A percentile compares a stretch with the other conserved stretches of the same genome.
Conservation (phyloP, 2,113 vertebrate genomes). For the Ifrita kowaldi region DNA sequence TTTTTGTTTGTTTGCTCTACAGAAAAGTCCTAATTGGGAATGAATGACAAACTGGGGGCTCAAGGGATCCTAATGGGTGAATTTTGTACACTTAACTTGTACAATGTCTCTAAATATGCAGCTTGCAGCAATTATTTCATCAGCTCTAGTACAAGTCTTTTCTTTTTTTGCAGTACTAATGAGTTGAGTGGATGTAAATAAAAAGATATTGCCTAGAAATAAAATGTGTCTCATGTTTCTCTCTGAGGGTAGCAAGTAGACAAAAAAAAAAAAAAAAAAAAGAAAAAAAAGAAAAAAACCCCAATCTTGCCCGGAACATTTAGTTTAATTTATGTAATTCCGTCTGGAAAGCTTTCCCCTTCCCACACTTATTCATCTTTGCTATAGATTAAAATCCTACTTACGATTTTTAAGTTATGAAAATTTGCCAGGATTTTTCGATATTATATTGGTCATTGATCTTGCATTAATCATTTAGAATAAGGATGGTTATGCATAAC, state of each 20-base stretch:
- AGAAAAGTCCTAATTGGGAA: not conserved
- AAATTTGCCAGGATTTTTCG: not conserved
- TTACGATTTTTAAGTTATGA: not conserved
- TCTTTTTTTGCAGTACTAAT: not conserved
- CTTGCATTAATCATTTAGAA: not conserved
- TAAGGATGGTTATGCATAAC: not conserved
- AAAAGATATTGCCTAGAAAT: not conserved
- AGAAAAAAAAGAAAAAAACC: not conserved
- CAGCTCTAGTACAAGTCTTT: not conserved
- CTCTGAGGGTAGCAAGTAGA: not conserved
- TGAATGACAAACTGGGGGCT: not conserved
- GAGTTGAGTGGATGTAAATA: not conserved
- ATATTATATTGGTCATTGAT: not conserved
- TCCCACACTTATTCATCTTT: not conserved
- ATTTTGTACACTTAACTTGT: not conserved
- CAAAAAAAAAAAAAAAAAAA: not conserved
- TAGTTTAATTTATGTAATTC: not conserved
- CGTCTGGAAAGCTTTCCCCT: not conserved
- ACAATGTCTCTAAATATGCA: not conserved
- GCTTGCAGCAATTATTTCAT: constrained; percentile 34
- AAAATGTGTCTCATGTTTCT: not conserved
- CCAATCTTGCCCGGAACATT: not conserved
- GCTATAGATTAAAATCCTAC: not conserved
- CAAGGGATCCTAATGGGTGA: not conserved
- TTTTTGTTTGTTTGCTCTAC: not conserved